A percentile compares a stretch with the other conserved stretches of the same genome.
These are phyloP conservation scores for Merodon equestris DNA, from an alignment of 2,888 invertebrate genomes.

Conservation along the genomic window DNA sequence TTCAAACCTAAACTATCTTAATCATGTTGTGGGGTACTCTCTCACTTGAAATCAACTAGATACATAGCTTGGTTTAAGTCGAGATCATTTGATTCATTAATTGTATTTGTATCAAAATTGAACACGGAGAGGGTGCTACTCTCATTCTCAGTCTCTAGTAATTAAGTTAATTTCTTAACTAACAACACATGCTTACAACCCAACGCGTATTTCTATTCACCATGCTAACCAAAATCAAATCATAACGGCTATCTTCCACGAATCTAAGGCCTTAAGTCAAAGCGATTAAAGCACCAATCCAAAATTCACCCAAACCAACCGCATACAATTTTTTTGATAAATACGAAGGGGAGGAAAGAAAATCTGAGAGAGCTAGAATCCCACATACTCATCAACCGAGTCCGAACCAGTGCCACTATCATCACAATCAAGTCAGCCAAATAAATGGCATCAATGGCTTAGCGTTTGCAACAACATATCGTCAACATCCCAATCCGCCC, in stretches of 20 bases:
- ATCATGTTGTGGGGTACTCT: too few relatives aligned
- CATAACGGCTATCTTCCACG: slow-evolving; percentile 43
- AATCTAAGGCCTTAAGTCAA: slow-evolving; percentile 51
- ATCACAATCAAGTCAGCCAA: slow-evolving; percentile 38
- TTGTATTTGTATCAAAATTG: too few relatives aligned
- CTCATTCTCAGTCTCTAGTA: neutral
- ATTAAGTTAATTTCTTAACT: slow-evolving; percentile 35
- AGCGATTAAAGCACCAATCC: slow-evolving; percentile 54
- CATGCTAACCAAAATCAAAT: slow-evolving; percentile 51
- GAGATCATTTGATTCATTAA: too few relatives aligned
- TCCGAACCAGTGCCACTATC: slow-evolving; percentile 12
- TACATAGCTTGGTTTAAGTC: too few relatives aligned
- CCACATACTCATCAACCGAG: slow-evolving; percentile 20
- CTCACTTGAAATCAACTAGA: too few relatives aligned
- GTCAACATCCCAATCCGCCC: slow-evolving; percentile 8
- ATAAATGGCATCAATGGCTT: slow-evolving; percentile 49
- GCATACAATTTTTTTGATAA: neutral
- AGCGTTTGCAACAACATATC: slow-evolving; percentile 41
- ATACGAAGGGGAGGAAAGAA: too few relatives aligned
- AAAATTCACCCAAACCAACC: slow-evolving; percentile 7
- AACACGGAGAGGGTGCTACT: too few relatives aligned
- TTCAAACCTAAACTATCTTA: too few relatives aligned
- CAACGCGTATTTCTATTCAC: slow-evolving; percentile 6
- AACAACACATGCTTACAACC: slow-evolving; percentile 28
- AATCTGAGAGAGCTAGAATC: too few relatives aligned